phyloP scores from a whole-genome alignment of 2,113 vertebrate genomes.

The Rhegmatorhina hoffmannsi region DNA sequence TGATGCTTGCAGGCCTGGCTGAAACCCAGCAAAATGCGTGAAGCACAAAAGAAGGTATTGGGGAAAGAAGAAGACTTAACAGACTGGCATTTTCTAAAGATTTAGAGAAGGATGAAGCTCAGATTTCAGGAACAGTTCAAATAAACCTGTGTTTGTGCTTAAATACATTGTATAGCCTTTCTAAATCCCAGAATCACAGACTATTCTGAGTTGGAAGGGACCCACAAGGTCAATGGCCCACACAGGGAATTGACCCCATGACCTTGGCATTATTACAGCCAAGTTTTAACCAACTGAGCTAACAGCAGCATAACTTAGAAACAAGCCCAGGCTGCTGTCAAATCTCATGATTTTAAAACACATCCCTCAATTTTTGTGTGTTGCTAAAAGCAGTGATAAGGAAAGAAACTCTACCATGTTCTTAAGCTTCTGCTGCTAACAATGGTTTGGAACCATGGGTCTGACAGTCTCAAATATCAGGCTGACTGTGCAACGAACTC shows the following conservation, averaged over 20 bases:
- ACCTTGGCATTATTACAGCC: no score
- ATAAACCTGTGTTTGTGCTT: not conserved
- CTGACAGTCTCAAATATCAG: not conserved
- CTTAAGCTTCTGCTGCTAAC: not conserved
- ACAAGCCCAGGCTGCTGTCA: not conserved
- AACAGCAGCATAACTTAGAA: not conserved
- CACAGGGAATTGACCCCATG: no score
- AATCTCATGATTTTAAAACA: not conserved
- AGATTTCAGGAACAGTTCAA: not conserved
- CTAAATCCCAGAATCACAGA: not conserved
- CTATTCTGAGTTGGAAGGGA: no score
- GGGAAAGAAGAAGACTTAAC: not conserved
- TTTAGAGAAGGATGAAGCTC: not conserved
- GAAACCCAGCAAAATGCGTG: not conserved
- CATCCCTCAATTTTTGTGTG: not conserved
- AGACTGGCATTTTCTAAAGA: not conserved
- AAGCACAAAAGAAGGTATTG: not conserved
- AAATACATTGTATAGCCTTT: not conserved
- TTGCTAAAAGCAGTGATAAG: not conserved
- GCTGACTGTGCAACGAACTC: not conserved
- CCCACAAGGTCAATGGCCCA: no score
- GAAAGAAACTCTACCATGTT: not conserved
- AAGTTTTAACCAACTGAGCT: no score
- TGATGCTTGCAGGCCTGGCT: slow-evolving; percentile 32
- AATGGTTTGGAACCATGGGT: not conserved